A percentile compares a stretch with the other conserved stretches of the same genome.
Evolutionary conservation across 2,888 invertebrate genomes (phyloP).

Genomic region (Lycaena phlaeas): DNA sequence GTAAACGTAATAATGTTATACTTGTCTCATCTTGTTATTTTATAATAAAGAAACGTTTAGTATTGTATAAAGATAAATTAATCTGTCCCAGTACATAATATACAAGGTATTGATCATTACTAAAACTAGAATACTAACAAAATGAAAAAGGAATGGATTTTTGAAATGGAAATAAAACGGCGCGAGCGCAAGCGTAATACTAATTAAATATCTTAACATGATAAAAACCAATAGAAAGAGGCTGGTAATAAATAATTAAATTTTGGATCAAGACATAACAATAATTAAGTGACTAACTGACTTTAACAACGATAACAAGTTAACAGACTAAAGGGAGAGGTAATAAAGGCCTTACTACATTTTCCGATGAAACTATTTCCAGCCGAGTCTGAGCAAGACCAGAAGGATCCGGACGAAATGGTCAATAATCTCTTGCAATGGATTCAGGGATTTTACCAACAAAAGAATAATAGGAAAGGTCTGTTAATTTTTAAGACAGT

Average conservation of each 20-base stretch:
- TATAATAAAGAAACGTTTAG: too few relatives aligned
- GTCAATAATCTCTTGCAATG: constrained; percentile 82
- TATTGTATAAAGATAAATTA: too few relatives aligned
- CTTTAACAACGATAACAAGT: background rate
- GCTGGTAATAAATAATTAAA: too few relatives aligned
- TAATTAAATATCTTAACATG: background rate
- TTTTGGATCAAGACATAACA: too few relatives aligned
- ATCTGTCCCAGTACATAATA: too few relatives aligned
- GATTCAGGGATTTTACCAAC: constrained; percentile 81
- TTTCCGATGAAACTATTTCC: constrained; percentile 45
- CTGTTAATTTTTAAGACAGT: constrained; percentile 24
- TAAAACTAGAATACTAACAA: too few relatives aligned
- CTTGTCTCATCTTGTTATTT: too few relatives aligned
- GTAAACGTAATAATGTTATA: too few relatives aligned
- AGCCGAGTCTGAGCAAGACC: constrained; percentile 54
- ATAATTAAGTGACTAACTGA: background rate
- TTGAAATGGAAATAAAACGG: background rate
- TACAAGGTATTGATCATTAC: too few relatives aligned
- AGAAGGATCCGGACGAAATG: constrained; percentile 78
- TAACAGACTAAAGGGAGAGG: background rate
- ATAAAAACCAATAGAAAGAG: too few relatives aligned
- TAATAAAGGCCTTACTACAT: background rate
- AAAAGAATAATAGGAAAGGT: constrained; percentile 71
- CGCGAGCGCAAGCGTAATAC: background rate
- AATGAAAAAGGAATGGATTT: too few relatives aligned